Evolutionary conservation across 2,797 vertebrate species (phyloP).

Genomic region (Epinephelus malabaricus): DNA sequence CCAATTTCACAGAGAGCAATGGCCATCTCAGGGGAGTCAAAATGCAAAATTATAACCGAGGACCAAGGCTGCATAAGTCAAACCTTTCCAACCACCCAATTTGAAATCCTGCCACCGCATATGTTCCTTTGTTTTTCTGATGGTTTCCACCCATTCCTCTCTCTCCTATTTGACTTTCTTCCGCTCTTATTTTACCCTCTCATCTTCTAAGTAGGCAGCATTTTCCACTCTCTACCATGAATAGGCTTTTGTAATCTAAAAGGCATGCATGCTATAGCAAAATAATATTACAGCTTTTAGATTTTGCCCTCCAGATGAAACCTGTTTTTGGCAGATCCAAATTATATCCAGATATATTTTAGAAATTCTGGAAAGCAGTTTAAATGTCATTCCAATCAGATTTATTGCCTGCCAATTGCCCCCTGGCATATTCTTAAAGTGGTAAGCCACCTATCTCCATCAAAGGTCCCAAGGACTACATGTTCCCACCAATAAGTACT

Average conservation of each 20-base stretch:
- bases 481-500: too few species aligned
- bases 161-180: neutral
- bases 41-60: constrained; percentile 60
- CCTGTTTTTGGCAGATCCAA: too few species aligned
- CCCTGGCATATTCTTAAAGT: too few species aligned
- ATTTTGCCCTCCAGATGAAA: neutral
- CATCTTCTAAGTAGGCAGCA: constrained; percentile 27
- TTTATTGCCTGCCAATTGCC: too few species aligned
- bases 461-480: too few species aligned
- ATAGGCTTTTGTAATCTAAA: constrained; percentile 6
- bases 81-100: constrained; percentile 47
- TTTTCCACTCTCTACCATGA: neutral
- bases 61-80: constrained; percentile 53
- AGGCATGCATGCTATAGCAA: neutral
- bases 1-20: constrained; percentile 56
- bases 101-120: constrained; percentile 40
- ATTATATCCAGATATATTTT: too few species aligned
- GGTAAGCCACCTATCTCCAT: too few species aligned
- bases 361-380: too few species aligned
- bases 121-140: constrained; percentile 50
- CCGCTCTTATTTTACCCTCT: constrained; percentile 21
- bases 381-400: too few species aligned
- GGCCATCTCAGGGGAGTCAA: constrained; percentile 47
- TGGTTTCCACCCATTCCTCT: constrained; percentile 21
- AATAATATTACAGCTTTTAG: neutral